A percentile compares a stretch with the other conserved stretches of the same genome.
These are phyloP conservation scores for Portevinia maculata DNA, from an alignment of 2,888 invertebrate species.

Conservation along the genomic window DNA sequence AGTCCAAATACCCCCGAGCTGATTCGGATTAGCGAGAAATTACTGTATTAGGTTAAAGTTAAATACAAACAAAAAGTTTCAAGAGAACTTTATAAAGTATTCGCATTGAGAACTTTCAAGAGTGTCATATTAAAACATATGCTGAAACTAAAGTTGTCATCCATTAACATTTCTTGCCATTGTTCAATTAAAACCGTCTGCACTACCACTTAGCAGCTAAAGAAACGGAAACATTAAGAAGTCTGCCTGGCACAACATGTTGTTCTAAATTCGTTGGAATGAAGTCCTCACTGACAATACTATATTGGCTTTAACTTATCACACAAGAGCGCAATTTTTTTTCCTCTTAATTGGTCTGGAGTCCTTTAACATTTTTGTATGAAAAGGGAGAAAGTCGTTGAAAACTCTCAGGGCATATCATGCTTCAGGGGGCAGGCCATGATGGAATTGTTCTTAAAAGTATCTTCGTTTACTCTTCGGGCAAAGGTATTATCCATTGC, in stretches of 20 bases:
- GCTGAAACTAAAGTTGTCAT: no score
- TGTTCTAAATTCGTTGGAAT: conserved; percentile 11
- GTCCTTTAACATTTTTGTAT: conserved; percentile 2
- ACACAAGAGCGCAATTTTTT: conserved; percentile 23
- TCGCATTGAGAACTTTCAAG: no score
- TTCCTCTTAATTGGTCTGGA: conserved; percentile 25
- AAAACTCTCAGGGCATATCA: neutral
- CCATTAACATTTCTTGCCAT: no score
- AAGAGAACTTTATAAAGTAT: no score
- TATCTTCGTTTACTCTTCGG: neutral
- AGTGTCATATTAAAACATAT: no score
- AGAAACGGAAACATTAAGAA: conserved; percentile 33
- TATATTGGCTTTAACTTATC: conserved; percentile 31
- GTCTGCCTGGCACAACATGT: conserved; percentile 1
- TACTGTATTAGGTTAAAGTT: no score
- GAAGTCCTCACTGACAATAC: conserved; percentile 19
- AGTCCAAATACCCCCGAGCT: no score
- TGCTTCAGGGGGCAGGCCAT: neutral
- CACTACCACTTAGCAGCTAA: conserved; percentile 25
- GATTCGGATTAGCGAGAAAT: no score
- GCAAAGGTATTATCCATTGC: no score
- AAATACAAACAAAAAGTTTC: no score
- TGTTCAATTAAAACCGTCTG: conserved; percentile 32
- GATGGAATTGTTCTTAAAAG: conserved; percentile 1
- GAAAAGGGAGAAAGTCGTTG: neutral